phyloP scores from a whole-genome alignment of 2,797 vertebrate genomes.

The Sebastes cheni region DNA sequence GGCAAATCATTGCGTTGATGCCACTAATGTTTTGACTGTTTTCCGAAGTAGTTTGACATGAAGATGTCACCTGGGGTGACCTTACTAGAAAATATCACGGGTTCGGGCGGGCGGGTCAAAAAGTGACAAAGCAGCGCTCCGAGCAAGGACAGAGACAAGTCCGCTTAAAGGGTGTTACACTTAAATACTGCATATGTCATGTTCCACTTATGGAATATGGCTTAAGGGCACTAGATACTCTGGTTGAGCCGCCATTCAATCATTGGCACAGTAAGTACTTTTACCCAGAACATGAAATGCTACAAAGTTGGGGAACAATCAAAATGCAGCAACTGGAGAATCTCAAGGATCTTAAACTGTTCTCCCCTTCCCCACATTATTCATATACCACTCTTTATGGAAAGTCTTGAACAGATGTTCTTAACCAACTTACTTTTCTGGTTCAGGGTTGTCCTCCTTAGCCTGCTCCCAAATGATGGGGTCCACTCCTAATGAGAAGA shows the following conservation, averaged over 20 bases:
- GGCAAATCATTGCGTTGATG: too few relatives aligned
- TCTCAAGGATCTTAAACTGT: neutral
- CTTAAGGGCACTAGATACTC: neutral
- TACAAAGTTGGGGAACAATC: neutral
- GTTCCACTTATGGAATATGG: neutral
- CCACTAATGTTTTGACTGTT: too few relatives aligned
- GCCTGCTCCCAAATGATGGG: constrained; percentile 99
- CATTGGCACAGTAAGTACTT: neutral
- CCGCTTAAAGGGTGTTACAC: neutral
- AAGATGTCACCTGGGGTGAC: too few relatives aligned
- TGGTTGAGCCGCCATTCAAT: neutral
- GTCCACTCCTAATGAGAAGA: constrained; percentile 88
- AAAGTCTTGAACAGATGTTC: neutral
- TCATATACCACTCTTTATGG: neutral
- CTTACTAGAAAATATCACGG: too few relatives aligned
- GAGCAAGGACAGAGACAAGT: too few relatives aligned
- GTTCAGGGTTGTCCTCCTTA: constrained; percentile 97
- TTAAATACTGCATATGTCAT: neutral
- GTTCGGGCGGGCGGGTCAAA: too few relatives aligned
- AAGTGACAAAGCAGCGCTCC: too few relatives aligned
- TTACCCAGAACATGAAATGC: neutral
- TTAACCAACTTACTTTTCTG: constrained; percentile 89
- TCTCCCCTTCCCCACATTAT: neutral
- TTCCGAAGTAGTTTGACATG: too few relatives aligned
- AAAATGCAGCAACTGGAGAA: neutral